phyloP scores from a whole-genome alignment of 2,888 invertebrate species.

The Arctia plantaginis region DNA sequence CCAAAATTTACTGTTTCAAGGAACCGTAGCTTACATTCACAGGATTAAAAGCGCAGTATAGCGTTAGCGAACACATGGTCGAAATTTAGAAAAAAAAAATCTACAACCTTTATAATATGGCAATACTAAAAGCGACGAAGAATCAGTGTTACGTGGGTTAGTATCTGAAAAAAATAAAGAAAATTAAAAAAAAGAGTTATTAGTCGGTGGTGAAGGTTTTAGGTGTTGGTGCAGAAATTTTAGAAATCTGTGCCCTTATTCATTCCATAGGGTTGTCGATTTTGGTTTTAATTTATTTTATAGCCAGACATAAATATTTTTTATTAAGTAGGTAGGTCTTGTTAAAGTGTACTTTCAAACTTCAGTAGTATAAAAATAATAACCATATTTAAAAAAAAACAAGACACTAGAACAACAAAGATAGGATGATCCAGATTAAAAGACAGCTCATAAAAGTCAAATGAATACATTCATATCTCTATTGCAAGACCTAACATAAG shows the following conservation, averaged over 20 bases:
- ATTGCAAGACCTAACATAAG: too few species aligned
- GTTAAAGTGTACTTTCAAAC: too few species aligned
- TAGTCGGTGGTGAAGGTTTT: background rate
- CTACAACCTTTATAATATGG: conserved; percentile 13
- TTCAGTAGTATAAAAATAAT: too few species aligned
- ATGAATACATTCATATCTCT: too few species aligned
- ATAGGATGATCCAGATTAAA: too few species aligned
- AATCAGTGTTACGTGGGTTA: conserved; percentile 9
- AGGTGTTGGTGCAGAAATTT: background rate
- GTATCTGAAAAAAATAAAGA: conserved; percentile 30
- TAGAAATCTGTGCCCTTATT: background rate
- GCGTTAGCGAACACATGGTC: background rate
- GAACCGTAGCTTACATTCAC: background rate
- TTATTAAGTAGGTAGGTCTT: too few species aligned
- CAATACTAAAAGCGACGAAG: conserved; percentile 9
- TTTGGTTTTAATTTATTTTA: background rate
- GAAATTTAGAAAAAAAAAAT: conserved; percentile 9
- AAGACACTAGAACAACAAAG: too few species aligned
- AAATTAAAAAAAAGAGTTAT: background rate
- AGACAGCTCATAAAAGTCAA: too few species aligned
- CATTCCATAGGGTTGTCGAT: background rate
- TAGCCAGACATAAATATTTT: too few species aligned
- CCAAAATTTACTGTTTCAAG: background rate
- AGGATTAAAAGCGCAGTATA: background rate
- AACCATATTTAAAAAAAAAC: too few species aligned